Evolutionary conservation across 2,888 invertebrate species (phyloP).

Genomic region (Smittia sp.): DNA sequence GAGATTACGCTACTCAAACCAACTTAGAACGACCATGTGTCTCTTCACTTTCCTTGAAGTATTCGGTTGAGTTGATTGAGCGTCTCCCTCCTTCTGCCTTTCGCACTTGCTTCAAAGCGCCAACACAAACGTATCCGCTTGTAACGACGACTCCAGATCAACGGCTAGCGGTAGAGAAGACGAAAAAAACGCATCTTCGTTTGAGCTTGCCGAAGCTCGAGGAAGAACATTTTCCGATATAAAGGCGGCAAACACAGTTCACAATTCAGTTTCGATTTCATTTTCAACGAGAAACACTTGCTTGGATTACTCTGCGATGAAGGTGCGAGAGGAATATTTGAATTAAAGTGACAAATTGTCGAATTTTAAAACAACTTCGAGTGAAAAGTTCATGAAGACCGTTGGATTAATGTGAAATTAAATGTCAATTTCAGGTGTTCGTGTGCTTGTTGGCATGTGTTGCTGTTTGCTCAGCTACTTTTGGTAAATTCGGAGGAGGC

Average conservation of each 20-base stretch:
- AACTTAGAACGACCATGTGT: too few species aligned
- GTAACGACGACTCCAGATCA: neutral
- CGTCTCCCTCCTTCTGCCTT: too few species aligned
- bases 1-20: too few species aligned
- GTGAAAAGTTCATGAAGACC: neutral
- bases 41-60: slow-evolving; percentile 37
- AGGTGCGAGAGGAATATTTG: slow-evolving; percentile 14
- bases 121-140: too few species aligned
- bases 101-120: too few species aligned
- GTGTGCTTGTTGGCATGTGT: slow-evolving; percentile 41
- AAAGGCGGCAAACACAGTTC: slow-evolving; percentile 17
- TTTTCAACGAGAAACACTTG: slow-evolving; percentile 17
- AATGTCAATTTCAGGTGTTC: slow-evolving; percentile 29
- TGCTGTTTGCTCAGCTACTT: slow-evolving; percentile 41
- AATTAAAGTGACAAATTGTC: neutral
- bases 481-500: slow-evolving; percentile 19
- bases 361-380: neutral
- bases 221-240: slow-evolving; percentile 30
- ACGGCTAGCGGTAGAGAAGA: neutral
- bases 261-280: slow-evolving; percentile 37
- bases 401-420: neutral
- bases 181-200: slow-evolving; percentile 37
- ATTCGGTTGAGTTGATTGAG: neutral
- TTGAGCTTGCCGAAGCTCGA: neutral
- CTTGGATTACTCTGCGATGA: slow-evolving; percentile 25